Conservation (phyloP, 2,888 invertebrate species). For the Cheilosia impressa region DNA sequence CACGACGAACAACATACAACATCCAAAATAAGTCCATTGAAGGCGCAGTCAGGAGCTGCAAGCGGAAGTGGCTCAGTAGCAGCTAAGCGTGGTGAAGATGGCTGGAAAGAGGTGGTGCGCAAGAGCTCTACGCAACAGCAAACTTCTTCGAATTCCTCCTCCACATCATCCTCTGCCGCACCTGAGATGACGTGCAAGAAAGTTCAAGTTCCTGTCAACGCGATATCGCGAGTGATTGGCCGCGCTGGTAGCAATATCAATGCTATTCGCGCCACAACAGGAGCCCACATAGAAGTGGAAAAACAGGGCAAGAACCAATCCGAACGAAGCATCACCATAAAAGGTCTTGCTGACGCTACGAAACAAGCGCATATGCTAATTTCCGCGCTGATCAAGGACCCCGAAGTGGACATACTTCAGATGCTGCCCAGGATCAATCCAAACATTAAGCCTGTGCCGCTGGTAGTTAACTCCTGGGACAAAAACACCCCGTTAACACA, state of each 20-base stretch:
- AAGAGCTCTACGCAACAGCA: conserved; percentile 88
- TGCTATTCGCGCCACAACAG: conserved; percentile 97
- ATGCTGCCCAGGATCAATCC: conserved; percentile 88
- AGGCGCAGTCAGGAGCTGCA: conserved; percentile 80
- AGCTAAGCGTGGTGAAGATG: conserved; percentile 92
- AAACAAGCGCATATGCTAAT: conserved; percentile 96
- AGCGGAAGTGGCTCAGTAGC: conserved; percentile 76
- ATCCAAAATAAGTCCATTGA: conserved; percentile 88
- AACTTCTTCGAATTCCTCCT: conserved; percentile 76
- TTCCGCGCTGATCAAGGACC: conserved; percentile 96
- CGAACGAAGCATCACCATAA: conserved; percentile 97
- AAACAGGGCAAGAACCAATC: conserved; percentile 97
- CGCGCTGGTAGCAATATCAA: conserved; percentile 99
- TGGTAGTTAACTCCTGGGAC: conserved; percentile 82
- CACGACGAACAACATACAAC: conserved; percentile 83
- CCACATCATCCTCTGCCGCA: conserved; percentile 77
- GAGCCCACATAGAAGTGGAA: conserved; percentile 99
- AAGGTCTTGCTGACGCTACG: conserved; percentile 95
- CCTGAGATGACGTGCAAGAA: conserved; percentile 89
- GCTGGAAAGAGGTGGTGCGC: conserved; percentile 98
- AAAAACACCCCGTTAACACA: conserved; percentile 80
- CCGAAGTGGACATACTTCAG: conserved; percentile 94
- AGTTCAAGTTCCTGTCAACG: conserved; percentile 96
- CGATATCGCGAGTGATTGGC: conserved; percentile 98
- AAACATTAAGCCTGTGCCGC: conserved; percentile 79